Conservation (phyloP, 2,888 invertebrate species). For the Tromatobia lineatoria region DNA sequence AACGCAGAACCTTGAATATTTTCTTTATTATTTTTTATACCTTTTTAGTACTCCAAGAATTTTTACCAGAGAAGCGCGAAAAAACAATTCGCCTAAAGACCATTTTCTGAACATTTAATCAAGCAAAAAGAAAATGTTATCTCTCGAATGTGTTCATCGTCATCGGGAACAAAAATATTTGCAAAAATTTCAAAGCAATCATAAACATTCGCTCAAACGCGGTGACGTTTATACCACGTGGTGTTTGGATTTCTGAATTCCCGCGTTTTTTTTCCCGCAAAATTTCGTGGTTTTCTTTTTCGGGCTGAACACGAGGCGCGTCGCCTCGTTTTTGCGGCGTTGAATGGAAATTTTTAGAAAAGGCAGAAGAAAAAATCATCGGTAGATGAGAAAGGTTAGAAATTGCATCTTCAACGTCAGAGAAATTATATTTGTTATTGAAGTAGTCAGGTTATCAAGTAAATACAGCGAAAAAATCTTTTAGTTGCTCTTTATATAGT, state of each 20-base stretch:
- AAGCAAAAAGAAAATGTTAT: neutral
- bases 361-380: neutral
- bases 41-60: too few relatives aligned
- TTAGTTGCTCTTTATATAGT: neutral
- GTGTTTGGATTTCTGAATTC: neutral
- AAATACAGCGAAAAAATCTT: neutral
- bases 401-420: neutral
- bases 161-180: too few relatives aligned
- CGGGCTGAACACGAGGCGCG: neutral
- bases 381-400: neutral
- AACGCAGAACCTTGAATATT: too few relatives aligned
- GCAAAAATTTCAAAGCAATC: too few relatives aligned
- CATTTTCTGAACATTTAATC: too few relatives aligned
- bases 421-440: too few relatives aligned
- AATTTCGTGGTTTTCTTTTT: neutral
- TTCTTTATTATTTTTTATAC: too few relatives aligned
- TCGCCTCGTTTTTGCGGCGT: neutral
- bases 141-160: too few relatives aligned
- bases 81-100: too few relatives aligned
- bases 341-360: neutral
- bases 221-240: too few relatives aligned
- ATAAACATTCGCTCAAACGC: too few relatives aligned
- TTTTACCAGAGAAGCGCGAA: too few relatives aligned
- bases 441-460: conserved; percentile 6
- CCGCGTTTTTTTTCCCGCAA: neutral